These are phyloP conservation scores for Hippocampus barbouri DNA, from an alignment of 2,113 vertebrate species.

Conservation along the genomic window DNA sequence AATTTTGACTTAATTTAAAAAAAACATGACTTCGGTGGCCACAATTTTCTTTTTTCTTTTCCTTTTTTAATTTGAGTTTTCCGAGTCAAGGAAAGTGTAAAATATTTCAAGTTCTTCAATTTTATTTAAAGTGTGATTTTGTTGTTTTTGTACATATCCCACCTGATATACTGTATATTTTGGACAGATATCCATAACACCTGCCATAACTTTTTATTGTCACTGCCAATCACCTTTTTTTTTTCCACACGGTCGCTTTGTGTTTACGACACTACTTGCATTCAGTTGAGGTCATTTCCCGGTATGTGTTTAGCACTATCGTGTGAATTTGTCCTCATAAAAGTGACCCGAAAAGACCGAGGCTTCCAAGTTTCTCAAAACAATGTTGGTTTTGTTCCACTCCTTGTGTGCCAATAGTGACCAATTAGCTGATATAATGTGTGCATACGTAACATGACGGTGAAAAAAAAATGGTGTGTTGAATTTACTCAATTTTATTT, in stretches of 20 bases:
- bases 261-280: background rate
- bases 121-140: conserved; percentile 14
- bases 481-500: too few relatives aligned
- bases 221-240: conserved; percentile 30
- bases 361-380: conserved; percentile 18
- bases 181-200: conserved; percentile 42
- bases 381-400: background rate
- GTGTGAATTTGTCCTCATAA: conserved; percentile 16
- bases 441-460: background rate
- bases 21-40: background rate
- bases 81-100: background rate
- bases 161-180: background rate
- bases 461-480: too few relatives aligned
- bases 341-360: background rate
- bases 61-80: background rate
- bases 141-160: conserved; percentile 26
- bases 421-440: background rate
- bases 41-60: background rate
- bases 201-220: conserved; percentile 34
- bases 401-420: background rate
- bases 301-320: conserved; percentile 3
- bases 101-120: background rate
- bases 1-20: conserved; percentile 1
- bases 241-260: conserved; percentile 7
- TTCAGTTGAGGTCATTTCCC: conserved; percentile 5